A percentile compares a stretch with the other conserved stretches of the same genome.
Evolutionary conservation across 2,797 vertebrate species (phyloP).

Genomic region (Myotis findleyi): DNA sequence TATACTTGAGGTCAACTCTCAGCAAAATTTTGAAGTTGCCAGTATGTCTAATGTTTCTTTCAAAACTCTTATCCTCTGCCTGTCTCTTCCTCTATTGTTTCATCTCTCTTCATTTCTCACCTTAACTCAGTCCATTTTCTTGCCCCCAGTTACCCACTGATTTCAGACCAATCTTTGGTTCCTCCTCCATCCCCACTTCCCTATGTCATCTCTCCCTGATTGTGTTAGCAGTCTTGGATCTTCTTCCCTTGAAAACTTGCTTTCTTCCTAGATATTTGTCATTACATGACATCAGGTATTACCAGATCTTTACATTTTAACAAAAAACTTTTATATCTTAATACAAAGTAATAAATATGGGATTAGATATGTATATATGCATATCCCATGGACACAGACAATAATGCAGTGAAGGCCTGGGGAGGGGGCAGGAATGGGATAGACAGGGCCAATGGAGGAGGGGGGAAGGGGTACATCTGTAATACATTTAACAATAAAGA

Average conservation of each 20-base stretch:
- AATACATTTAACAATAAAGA: too few species aligned
- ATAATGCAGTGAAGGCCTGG: too few species aligned
- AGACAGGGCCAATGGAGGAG: too few species aligned
- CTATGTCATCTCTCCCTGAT: not conserved
- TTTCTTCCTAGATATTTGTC: not conserved
- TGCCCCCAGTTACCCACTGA: not conserved
- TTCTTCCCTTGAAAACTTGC: not conserved
- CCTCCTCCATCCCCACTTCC: not conserved
- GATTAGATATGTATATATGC: too few species aligned
- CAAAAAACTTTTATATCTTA: not conserved
- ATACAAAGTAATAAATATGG: not conserved
- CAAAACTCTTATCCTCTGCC: not conserved
- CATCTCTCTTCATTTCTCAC: not conserved
- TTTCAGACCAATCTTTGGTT: not conserved
- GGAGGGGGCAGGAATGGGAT: too few species aligned
- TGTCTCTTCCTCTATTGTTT: not conserved
- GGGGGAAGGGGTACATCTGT: too few species aligned
- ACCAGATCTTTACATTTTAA: not conserved
- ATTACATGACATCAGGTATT: not conserved
- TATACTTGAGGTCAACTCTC: not conserved
- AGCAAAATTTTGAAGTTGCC: not conserved
- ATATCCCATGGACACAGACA: too few species aligned
- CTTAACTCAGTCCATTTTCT: not conserved
- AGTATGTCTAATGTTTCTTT: not conserved
- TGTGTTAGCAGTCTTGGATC: not conserved